Base-by-base conservation (phyloP, 2,888 invertebrate species). In the Drosophila stalkeri region DNA sequence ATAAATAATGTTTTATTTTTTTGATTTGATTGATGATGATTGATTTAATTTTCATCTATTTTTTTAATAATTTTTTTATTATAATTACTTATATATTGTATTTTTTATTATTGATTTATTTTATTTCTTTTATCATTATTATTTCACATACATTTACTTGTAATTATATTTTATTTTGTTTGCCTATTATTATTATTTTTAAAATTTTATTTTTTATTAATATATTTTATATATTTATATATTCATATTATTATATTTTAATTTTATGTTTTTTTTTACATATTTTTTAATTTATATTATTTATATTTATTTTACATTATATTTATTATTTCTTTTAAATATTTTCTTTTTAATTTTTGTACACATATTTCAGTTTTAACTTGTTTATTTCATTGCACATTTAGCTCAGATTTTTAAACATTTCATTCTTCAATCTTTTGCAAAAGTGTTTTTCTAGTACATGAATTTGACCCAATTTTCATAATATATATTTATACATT, bases 381-480 rank as follows among this genome's bases (percentile, higher is more conserved):
- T 49, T 20, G 12, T 18, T 6, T 1, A 41, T 55, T 33, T 20
- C 8, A n/a, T 11, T 31, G 16, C 37, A 54, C 3, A 12, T 55
- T 55, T 31, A 12, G 12, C n/a, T 27, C 11, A 31, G 2, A 16
- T 14, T 55, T 9, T 39, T 31, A 6, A 41, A 54, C 49, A 54
- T 9, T 64, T 57, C 23, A 16, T 43, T 63, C 18, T 35, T 39
- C 37, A 46, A 56, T 35, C 44, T 66, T 57, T 7, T 18, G 20
- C 31, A 18, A 56, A 72, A 64, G 37, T 52, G 37, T 66, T 62
- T 78, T 68, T 63, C 72, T 70, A 72, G 76, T 69, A 72, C 74
- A 72, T 57, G 35, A 77, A 60, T 77, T 80, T 90, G 90, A 86
- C 90, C 90, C 74, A 90, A 73, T 89, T 86, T 88, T 49, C 63